phyloP scores from a whole-genome alignment of 1,140 invertebrate species.

The Drosophila subpulchrella region DNA sequence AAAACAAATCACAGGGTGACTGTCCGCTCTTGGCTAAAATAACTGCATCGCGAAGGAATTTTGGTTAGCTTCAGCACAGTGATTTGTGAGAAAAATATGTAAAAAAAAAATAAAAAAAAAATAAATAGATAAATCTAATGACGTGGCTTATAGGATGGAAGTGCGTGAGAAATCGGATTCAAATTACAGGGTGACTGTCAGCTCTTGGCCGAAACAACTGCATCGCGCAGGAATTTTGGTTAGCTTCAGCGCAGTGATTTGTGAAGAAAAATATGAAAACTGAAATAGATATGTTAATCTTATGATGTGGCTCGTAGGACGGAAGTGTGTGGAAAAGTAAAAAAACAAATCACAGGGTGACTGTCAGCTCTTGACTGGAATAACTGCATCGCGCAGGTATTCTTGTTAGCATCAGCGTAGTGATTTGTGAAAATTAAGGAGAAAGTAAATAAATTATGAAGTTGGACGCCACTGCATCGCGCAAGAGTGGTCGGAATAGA shows the following conservation, averaged over 20 bases:
- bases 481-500: not conserved
- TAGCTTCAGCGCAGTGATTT: too few relatives aligned
- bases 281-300: too few relatives aligned
- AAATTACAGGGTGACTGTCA: too few relatives aligned
- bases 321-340: too few relatives aligned
- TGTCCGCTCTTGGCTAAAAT: not conserved
- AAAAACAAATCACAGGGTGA: not conserved
- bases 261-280: too few relatives aligned
- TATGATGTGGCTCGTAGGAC: too few relatives aligned
- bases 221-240: too few relatives aligned
- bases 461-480: not conserved
- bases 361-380: not conserved
- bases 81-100: not conserved
- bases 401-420: not conserved
- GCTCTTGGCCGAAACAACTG: too few relatives aligned
- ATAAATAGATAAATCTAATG: not conserved
- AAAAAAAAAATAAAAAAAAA: too few relatives aligned
- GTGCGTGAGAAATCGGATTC: too few relatives aligned
- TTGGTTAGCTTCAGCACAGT: not conserved
- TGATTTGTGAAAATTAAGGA: not conserved
- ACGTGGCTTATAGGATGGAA: too few relatives aligned
- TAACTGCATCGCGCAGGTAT: not conserved
- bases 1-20: not conserved
- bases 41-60: not conserved
- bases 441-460: not conserved